Conservation (phyloP, 2,113 vertebrate species). For the Serinus canaria region DNA sequence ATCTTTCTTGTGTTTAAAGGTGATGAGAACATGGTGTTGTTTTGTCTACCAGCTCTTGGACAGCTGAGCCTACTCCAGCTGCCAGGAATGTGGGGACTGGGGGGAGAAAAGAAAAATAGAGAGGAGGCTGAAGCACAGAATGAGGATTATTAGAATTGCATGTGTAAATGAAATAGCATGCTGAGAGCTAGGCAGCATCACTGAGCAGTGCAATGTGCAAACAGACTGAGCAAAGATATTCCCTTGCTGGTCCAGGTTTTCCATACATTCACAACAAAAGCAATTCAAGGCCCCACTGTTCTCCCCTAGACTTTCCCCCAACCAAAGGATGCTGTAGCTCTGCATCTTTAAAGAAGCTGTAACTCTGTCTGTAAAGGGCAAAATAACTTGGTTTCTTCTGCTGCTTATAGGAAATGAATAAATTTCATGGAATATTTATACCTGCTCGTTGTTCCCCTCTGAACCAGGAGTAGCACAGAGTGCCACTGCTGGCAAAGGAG, state of each 20-base stretch:
- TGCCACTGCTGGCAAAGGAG: neutral
- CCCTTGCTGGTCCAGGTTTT: slow-evolving; percentile 29
- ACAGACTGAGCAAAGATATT: slow-evolving; percentile 9
- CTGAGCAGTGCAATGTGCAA: neutral
- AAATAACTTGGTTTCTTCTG: neutral
- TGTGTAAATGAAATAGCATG: neutral
- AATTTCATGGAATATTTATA: neutral
- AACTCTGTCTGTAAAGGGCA: neutral
- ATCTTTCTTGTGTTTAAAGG: neutral
- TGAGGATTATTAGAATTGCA: slow-evolving; percentile 8
- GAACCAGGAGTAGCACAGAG: neutral
- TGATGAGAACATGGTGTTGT: neutral
- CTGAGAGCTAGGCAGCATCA: slow-evolving; percentile 23
- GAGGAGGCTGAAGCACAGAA: neutral
- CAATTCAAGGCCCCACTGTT: neutral
- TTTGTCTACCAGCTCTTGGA: neutral
- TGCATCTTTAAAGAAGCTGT: neutral
- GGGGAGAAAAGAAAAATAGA: neutral
- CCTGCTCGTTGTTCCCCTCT: neutral
- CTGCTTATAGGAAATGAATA: neutral
- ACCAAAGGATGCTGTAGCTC: neutral
- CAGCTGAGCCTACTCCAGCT: neutral
- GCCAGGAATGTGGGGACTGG: neutral
- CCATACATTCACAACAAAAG: neutral
- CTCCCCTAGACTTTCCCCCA: neutral